These are phyloP conservation scores for Brachypteracias leptosomus DNA, from an alignment of 2,113 vertebrate species.

Conservation along the genomic window DNA sequence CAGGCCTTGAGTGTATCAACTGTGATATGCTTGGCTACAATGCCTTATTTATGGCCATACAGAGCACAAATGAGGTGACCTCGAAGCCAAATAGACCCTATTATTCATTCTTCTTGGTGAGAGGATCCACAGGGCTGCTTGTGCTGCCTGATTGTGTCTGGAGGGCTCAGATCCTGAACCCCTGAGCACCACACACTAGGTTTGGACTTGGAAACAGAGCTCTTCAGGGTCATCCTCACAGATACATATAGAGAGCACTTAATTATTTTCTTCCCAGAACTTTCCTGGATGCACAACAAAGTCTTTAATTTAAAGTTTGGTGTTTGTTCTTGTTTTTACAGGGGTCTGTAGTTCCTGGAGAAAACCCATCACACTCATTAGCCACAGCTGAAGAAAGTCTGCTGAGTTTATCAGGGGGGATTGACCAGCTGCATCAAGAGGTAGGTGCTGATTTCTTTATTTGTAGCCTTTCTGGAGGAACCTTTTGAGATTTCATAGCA, in stretches of 20 bases:
- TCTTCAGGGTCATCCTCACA: neutral
- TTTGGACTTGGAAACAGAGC: neutral
- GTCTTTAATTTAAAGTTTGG: neutral
- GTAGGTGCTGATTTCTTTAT: conserved; percentile 29
- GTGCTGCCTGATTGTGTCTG: neutral
- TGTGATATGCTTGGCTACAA: neutral
- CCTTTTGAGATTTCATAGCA: neutral
- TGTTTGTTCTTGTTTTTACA: conserved; percentile 30
- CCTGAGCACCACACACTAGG: neutral
- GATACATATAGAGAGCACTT: too few relatives aligned
- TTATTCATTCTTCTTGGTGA: neutral
- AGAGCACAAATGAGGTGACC: neutral
- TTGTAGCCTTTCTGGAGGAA: neutral
- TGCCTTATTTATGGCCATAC: neutral
- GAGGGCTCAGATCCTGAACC: neutral
- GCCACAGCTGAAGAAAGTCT: conserved; percentile 48
- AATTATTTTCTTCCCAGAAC: neutral
- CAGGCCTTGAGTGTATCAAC: neutral
- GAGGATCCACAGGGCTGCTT: neutral
- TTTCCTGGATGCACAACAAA: neutral
- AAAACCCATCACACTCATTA: conserved; percentile 6
- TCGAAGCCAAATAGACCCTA: neutral
- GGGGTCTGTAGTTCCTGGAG: conserved; percentile 60
- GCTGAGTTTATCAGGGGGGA: conserved; percentile 40
- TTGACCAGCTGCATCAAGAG: conserved; percentile 61